Percentiles rank a stretch among this genome's conserved stretches.
Conservation (phyloP, 2,888 invertebrate genomes). For the Opisthograptis luteolata region DNA sequence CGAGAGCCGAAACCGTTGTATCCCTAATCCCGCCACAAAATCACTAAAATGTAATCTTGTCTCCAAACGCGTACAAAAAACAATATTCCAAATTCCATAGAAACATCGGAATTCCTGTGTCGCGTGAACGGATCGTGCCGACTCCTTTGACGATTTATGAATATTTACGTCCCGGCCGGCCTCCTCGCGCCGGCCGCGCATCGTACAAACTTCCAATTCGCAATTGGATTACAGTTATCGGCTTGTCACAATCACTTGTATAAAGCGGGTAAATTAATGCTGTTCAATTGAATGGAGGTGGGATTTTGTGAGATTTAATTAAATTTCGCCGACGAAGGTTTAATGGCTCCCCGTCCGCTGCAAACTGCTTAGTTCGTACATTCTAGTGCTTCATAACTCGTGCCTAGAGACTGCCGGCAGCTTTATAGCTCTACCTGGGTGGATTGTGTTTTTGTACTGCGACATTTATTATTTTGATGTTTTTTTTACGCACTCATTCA, state of each 20-base stretch:
- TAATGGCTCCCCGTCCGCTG: constrained; percentile 1
- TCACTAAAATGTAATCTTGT: constrained; percentile 20
- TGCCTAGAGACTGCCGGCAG: neutral
- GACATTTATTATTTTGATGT: neutral
- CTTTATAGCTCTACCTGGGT: neutral
- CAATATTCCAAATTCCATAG: constrained; percentile 11
- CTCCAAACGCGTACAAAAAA: constrained; percentile 6
- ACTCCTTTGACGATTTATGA: constrained; percentile 14
- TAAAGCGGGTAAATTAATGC: constrained; percentile 1
- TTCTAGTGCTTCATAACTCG: constrained; percentile 16
- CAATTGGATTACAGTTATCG: constrained; percentile 15
- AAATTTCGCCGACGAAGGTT: constrained; percentile 18
- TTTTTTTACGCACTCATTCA: too few species aligned
- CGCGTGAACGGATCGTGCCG: neutral
- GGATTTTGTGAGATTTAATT: constrained; percentile 14
- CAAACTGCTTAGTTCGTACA: constrained; percentile 18
- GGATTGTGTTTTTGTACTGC: neutral
- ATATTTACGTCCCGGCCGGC: constrained; percentile 6
- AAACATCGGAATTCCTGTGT: constrained; percentile 6
- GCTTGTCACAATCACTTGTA: constrained; percentile 7
- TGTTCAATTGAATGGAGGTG: constrained; percentile 10
- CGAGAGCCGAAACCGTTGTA: constrained; percentile 2
- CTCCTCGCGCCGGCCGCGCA: neutral
- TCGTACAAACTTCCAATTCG: neutral
- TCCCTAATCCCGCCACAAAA: constrained; percentile 14